Percentiles rank a stretch among this genome's conserved stretches.
Evolutionary conservation across 1,140 invertebrate genomes (phyloP).

Genomic region (Grapholita molesta): DNA sequence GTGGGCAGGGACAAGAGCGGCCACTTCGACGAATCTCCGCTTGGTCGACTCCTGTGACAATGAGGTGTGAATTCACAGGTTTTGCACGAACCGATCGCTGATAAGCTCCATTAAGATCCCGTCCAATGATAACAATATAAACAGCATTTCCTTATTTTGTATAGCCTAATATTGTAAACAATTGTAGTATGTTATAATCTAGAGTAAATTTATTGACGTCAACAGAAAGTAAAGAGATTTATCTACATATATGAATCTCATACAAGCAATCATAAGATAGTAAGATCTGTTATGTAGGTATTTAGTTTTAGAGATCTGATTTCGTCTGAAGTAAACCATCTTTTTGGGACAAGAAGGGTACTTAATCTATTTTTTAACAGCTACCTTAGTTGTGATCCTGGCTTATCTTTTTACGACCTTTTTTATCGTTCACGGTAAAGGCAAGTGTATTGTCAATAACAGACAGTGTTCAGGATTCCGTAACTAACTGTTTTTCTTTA

Average conservation of each 20-base stretch:
- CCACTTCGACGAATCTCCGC: slow-evolving; percentile 53
- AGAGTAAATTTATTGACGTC: background rate
- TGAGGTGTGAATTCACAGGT: slow-evolving; percentile 50
- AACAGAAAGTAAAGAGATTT: background rate
- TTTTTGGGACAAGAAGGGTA: background rate
- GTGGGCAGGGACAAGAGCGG: slow-evolving; percentile 40
- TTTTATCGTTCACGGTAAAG: slow-evolving; percentile 23
- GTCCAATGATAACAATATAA: background rate
- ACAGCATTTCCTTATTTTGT: background rate
- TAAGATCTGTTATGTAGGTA: background rate
- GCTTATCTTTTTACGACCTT: slow-evolving; percentile 18
- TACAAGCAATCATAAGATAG: background rate
- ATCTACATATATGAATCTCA: background rate
- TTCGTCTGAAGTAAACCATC: background rate
- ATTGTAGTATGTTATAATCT: too few species aligned
- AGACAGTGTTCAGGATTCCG: slow-evolving; percentile 32
- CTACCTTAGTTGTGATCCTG: background rate
- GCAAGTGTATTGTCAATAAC: slow-evolving; percentile 20
- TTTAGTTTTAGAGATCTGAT: too few species aligned
- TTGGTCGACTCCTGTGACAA: slow-evolving; percentile 37
- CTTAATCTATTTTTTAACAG: slow-evolving; percentile 3
- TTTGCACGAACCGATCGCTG: slow-evolving; percentile 30
- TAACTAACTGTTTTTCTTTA: slow-evolving; percentile 41
- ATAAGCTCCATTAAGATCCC: slow-evolving; percentile 26
- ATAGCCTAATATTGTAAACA: background rate